Evolutionary conservation across 1,140 invertebrate genomes (phyloP).

Genomic region (Antheraea mylitta): DNA sequence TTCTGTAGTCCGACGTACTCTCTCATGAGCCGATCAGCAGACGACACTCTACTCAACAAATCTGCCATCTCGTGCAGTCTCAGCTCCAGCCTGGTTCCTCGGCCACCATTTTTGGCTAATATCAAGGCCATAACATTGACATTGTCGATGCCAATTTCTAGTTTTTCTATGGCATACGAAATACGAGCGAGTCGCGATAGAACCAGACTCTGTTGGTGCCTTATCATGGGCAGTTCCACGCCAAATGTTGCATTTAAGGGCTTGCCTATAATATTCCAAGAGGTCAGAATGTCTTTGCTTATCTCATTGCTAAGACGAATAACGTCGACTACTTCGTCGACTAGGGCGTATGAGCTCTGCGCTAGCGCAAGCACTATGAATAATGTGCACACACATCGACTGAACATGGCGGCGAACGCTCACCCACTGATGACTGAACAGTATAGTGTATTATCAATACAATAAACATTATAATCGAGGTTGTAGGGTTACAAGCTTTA

Average conservation of each 20-base stretch:
- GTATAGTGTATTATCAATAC: too few species aligned
- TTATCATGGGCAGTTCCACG: constrained; percentile 79
- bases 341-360: constrained; percentile 48
- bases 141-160: constrained; percentile 48
- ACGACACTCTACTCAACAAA: constrained; percentile 78
- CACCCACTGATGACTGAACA: constrained; percentile 40
- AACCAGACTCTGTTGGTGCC: constrained; percentile 78
- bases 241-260: constrained; percentile 75
- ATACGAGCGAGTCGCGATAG: constrained; percentile 73
- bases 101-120: constrained; percentile 59
- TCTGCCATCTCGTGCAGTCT: constrained; percentile 58
- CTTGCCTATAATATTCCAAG: constrained; percentile 81
- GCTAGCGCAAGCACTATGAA: constrained; percentile 41
- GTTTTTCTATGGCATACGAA: constrained; percentile 60
- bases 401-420: constrained; percentile 16
- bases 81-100: constrained; percentile 76
- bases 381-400: constrained; percentile 43
- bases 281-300: constrained; percentile 78
- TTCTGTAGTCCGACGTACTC: constrained; percentile 75
- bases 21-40: constrained; percentile 78
- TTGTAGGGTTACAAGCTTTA: too few species aligned
- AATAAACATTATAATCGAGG: too few species aligned
- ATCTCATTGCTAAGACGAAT: constrained; percentile 81
- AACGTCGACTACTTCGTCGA: constrained; percentile 81
- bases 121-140: constrained; percentile 50